These are phyloP conservation scores for Chanos chanos DNA, from an alignment of 2,797 vertebrate genomes.

Conservation along the genomic window DNA sequence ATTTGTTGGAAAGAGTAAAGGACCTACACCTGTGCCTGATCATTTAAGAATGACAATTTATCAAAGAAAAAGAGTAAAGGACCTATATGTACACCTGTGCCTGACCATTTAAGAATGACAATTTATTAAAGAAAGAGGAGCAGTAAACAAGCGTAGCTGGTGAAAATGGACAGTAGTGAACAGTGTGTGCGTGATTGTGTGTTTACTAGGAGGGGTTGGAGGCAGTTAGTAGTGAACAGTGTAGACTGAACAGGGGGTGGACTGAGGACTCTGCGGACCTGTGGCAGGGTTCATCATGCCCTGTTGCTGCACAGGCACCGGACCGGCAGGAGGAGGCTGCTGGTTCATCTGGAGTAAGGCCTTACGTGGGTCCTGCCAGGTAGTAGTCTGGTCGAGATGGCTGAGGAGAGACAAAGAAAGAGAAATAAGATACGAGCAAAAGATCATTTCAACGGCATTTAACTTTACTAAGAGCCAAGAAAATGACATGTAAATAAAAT, in stretches of 20 bases:
- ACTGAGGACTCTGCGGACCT: conserved; percentile 61
- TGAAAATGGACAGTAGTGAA: too few species aligned
- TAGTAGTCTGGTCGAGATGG: conserved; percentile 96
- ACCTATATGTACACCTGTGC: too few species aligned
- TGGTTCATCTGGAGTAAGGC: conserved; percentile 92
- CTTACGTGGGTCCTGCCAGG: conserved; percentile 97
- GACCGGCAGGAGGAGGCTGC: conserved; percentile 79
- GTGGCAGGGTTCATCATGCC: conserved; percentile 86
- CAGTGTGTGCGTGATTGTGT: too few species aligned
- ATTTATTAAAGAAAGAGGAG: too few species aligned
- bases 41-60: too few species aligned
- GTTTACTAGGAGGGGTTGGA: background rate
- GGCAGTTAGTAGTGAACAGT: background rate
- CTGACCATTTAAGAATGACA: too few species aligned
- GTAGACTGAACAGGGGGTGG: background rate
- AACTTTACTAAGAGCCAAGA: too few species aligned
- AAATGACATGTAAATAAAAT: too few species aligned
- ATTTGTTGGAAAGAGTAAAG: too few species aligned
- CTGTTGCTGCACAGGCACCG: conserved; percentile 81
- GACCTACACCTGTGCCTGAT: too few species aligned
- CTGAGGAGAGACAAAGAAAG: conserved; percentile 59
- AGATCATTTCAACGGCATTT: background rate
- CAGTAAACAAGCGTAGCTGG: too few species aligned
- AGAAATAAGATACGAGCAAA: background rate
- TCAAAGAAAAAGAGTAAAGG: too few species aligned